Conservation (phyloP, 2,888 invertebrate species). For the Heliconius ethilla region DNA sequence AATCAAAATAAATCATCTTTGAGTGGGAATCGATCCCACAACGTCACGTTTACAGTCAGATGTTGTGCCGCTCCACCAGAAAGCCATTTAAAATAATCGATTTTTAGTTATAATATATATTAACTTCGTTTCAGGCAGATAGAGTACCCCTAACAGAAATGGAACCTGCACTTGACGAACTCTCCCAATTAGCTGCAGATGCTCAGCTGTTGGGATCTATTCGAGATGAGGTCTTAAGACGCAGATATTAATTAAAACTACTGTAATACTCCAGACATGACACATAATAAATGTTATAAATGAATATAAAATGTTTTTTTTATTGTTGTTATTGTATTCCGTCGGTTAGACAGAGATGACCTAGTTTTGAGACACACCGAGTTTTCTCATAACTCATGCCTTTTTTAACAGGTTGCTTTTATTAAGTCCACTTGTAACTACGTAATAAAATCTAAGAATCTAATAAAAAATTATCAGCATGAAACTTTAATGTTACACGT, state of each 20-base stretch:
- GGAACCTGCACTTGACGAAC: not conserved
- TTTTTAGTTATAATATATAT: not conserved
- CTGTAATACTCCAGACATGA: not conserved
- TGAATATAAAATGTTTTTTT: not conserved
- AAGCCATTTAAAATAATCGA: too few relatives aligned
- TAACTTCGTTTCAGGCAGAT: not conserved
- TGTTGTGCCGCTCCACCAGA: not conserved
- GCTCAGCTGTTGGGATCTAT: not conserved
- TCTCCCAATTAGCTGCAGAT: not conserved
- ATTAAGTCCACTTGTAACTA: too few relatives aligned
- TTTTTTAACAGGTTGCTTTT: too few relatives aligned
- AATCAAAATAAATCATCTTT: not conserved
- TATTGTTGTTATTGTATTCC: not conserved
- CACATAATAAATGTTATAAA: conserved; percentile 1
- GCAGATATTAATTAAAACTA: not conserved
- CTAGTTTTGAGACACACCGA: too few relatives aligned
- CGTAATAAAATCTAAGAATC: too few relatives aligned
- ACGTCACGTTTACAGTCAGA: not conserved
- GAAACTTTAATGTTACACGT: too few relatives aligned
- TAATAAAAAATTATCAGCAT: too few relatives aligned
- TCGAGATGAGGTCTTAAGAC: conserved; percentile 11
- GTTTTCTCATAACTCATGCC: not conserved
- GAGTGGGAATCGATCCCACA: not conserved
- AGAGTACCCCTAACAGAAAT: conserved; percentile 1
- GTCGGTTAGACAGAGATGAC: too few relatives aligned